Conservation (phyloP, 2,797 vertebrate species). For the Chloroceryle inda region DNA sequence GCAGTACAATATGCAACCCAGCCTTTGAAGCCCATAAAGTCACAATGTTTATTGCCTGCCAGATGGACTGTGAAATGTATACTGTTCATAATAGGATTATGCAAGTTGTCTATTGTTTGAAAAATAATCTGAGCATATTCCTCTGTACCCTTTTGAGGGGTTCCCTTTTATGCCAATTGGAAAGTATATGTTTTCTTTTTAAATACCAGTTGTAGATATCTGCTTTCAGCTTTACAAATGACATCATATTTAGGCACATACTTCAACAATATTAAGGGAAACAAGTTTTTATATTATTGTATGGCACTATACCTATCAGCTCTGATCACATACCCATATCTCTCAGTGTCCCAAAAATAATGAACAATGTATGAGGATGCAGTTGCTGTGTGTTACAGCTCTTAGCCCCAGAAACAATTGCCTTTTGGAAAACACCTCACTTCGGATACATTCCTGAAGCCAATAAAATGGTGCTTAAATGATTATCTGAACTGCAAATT, state of each 20-base stretch:
- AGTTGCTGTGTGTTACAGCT: background rate
- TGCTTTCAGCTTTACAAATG: slow-evolving; percentile 77
- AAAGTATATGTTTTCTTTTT: slow-evolving; percentile 75
- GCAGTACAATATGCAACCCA: slow-evolving; percentile 69
- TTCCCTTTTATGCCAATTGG: slow-evolving; percentile 77
- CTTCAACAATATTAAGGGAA: slow-evolving; percentile 63
- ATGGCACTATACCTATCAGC: background rate
- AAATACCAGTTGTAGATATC: slow-evolving; percentile 74
- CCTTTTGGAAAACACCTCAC: background rate
- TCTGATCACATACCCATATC: background rate
- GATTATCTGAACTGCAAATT: background rate
- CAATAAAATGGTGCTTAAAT: background rate
- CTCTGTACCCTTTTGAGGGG: slow-evolving; percentile 36
- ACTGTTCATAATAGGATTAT: slow-evolving; percentile 78
- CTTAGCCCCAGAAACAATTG: background rate
- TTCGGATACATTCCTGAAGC: background rate
- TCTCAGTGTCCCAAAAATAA: slow-evolving; percentile 47
- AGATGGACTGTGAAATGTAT: slow-evolving; percentile 77
- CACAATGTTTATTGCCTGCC: slow-evolving; percentile 70
- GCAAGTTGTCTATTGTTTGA: slow-evolving; percentile 78
- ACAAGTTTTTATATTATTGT: slow-evolving; percentile 29
- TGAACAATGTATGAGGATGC: background rate
- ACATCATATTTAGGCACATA: slow-evolving; percentile 59
- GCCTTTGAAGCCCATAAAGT: slow-evolving; percentile 67
- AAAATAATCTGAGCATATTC: slow-evolving; percentile 79